Base-by-base conservation (phyloP, 2,888 invertebrate species). In the Melieria picta region DNA sequence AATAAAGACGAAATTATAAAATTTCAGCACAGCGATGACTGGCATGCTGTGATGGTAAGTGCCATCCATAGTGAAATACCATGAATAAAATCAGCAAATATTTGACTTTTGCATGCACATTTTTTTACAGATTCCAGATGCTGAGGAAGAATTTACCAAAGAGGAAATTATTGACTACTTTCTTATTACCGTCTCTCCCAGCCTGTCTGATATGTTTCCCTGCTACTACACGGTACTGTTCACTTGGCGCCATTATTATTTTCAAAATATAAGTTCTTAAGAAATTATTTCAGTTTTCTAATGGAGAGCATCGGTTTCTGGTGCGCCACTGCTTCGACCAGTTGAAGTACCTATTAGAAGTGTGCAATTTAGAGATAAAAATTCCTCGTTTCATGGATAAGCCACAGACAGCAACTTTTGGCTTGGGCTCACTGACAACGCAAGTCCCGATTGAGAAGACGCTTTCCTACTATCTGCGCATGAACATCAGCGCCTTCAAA, bases 281-380 rank as follows among this genome's bases (percentile, higher is more conserved):
- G 16, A 1, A n/a, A 30, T 42, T 4, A 55, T 47, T 64, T 9
- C 61, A 85, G 85, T 84, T 77, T 64, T 75, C 77, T 3, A n/a
- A 65, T 1, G 77, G 76, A 3, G 82, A 83, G 46, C 85, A 85
- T 75, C 79, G 80, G 1, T 86, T 86, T 71, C 71, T 83, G 30
- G 81, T 84, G 7, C 84, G 85, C 5, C 76, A 81, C 7, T 84
- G 85, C 60, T 84, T 75, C 52, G 80, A 82, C 16, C 85, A 85
- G 65, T 77, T 85, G 2, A 76, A 78, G 13, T 75, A 81, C 62
- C 71, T 85, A 66, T 82, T 80, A 4, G 67, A 80, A 2, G 72
- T 66, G 1, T 79, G 79, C 13, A 80, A 82, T 71, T 75, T 86
- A 5, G 76, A 82, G 63, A 75, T 84, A 46, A 77, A 78, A 65